These are phyloP conservation scores for Steromphala cineraria DNA, from an alignment of 2,888 invertebrate species.

Conservation along the genomic window DNA sequence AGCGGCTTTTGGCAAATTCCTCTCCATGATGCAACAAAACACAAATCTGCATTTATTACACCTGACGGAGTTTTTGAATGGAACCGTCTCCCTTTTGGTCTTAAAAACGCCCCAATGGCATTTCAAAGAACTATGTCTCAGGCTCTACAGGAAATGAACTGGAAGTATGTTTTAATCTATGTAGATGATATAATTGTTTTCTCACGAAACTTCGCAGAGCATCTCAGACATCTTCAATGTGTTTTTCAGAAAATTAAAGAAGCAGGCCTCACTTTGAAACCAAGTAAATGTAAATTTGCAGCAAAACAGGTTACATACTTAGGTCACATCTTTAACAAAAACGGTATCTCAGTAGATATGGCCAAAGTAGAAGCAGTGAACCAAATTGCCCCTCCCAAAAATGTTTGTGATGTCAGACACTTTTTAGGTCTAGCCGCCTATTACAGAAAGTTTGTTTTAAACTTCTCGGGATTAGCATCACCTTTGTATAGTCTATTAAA, in stretches of 20 bases:
- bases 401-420: neutral
- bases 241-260: conserved; percentile 18
- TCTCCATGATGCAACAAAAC: conserved; percentile 23
- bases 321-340: conserved; percentile 7
- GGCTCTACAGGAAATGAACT: conserved; percentile 17
- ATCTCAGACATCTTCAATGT: conserved; percentile 16
- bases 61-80: conserved; percentile 9
- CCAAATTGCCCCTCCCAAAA: neutral
- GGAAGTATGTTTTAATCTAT: conserved; percentile 21
- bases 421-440: conserved; percentile 54
- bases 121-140: conserved; percentile 16
- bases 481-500: neutral
- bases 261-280: conserved; percentile 21
- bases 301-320: conserved; percentile 22
- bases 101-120: conserved; percentile 6
- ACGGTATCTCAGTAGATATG: neutral
- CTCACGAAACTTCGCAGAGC: conserved; percentile 12
- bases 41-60: conserved; percentile 30
- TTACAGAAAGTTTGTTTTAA: conserved; percentile 70
- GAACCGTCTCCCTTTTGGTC: conserved; percentile 21
- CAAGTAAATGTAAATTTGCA: conserved; percentile 31
- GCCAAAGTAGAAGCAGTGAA: neutral
- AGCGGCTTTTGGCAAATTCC: conserved; percentile 33
- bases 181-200: conserved; percentile 27
- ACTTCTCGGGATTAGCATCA: conserved; percentile 42